phyloP scores from a whole-genome alignment of 2,888 invertebrate species.

The Muscina levida region DNA sequence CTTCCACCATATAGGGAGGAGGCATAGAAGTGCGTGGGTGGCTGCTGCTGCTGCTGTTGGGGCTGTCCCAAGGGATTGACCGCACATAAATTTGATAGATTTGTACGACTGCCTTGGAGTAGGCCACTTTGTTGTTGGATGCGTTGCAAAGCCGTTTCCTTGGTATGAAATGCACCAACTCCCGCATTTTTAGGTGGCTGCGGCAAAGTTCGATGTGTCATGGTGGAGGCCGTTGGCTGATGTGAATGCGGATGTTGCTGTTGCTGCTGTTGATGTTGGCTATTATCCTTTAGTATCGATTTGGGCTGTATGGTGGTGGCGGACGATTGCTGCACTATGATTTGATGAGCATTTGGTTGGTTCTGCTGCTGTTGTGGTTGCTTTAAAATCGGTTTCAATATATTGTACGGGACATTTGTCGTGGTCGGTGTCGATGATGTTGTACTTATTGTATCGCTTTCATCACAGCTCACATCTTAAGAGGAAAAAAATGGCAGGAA shows the following conservation, averaged over 20 bases:
- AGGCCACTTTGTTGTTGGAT: slow-evolving; percentile 75
- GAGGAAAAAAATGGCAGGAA: slow-evolving; percentile 41
- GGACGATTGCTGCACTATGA: slow-evolving; percentile 65
- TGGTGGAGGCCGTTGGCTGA: slow-evolving; percentile 51
- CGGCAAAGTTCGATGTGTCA: slow-evolving; percentile 71
- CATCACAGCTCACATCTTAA: slow-evolving; percentile 76
- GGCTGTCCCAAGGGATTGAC: slow-evolving; percentile 65
- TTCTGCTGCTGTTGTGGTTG: slow-evolving; percentile 69
- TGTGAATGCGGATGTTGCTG: slow-evolving; percentile 66
- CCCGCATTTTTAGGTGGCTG: slow-evolving; percentile 72
- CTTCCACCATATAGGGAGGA: slow-evolving; percentile 9
- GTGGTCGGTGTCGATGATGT: slow-evolving; percentile 74
- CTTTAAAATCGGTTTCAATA: slow-evolving; percentile 73
- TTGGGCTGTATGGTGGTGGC: slow-evolving; percentile 61
- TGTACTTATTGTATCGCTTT: slow-evolving; percentile 75
- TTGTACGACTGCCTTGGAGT: slow-evolving; percentile 66
- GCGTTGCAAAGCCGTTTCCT: slow-evolving; percentile 73
- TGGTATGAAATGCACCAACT: slow-evolving; percentile 71
- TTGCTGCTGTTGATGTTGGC: slow-evolving; percentile 65
- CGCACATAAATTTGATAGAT: slow-evolving; percentile 66
- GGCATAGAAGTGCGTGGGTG: slow-evolving; percentile 55
- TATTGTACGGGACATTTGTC: slow-evolving; percentile 69
- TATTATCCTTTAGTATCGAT: slow-evolving; percentile 64
- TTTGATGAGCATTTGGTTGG: slow-evolving; percentile 66
- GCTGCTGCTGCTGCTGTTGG: slow-evolving; percentile 48